These are phyloP conservation scores for Callionymus lyra DNA, from an alignment of 2,113 vertebrate species.

Conservation along the genomic window DNA sequence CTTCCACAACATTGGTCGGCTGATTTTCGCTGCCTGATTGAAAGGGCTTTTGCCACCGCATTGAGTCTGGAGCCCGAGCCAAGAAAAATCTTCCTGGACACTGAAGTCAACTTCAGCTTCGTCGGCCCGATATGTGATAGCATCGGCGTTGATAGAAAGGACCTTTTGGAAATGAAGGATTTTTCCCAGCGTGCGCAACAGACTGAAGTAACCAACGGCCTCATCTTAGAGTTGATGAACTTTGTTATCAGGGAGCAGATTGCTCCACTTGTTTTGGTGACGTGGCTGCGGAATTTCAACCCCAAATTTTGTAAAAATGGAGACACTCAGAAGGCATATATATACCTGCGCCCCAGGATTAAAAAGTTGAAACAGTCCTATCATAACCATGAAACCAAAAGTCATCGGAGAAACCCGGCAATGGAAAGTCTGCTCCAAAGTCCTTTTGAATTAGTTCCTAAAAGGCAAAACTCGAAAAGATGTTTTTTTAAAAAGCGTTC, in stretches of 20 bases:
- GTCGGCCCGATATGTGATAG: constrained; percentile 70
- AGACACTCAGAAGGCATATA: constrained; percentile 48
- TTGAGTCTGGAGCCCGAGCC: constrained; percentile 50
- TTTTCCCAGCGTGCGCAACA: constrained; percentile 59
- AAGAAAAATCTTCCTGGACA: constrained; percentile 51
- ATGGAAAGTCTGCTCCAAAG: constrained; percentile 62
- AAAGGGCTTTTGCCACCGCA: constrained; percentile 53
- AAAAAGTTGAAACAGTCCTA: constrained; percentile 48
- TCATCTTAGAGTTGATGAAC: constrained; percentile 62
- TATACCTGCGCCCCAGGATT: constrained; percentile 39
- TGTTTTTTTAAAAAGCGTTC: constrained; percentile 32
- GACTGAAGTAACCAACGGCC: constrained; percentile 62
- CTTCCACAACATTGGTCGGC: constrained; percentile 52
- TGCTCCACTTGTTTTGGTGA: constrained; percentile 52
- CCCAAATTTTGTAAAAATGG: constrained; percentile 55
- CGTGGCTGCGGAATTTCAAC: constrained; percentile 66
- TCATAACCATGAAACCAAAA: constrained; percentile 51
- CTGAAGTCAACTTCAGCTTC: constrained; percentile 64
- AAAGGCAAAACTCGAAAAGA: constrained; percentile 9
- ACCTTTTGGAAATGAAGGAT: constrained; percentile 63
- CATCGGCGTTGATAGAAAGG: constrained; percentile 59
- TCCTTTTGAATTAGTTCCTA: constrained; percentile 55
- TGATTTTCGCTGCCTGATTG: constrained; percentile 64
- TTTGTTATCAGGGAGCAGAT: constrained; percentile 61
- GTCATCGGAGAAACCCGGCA: constrained; percentile 46